Conservation (phyloP, 2,888 invertebrate genomes). For the Temnothorax rugatulus region DNA sequence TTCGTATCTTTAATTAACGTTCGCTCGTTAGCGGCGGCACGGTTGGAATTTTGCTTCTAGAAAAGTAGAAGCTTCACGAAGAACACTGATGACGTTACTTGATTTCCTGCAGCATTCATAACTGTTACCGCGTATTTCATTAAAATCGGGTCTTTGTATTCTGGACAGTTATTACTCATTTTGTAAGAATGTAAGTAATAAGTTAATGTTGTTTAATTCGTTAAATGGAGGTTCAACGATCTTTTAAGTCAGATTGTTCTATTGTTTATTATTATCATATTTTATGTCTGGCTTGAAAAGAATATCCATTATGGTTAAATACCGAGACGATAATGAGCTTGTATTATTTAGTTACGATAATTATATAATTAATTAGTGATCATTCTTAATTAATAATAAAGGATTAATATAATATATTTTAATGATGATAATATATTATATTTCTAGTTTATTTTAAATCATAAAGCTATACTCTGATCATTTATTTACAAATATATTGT, state of each 20-base stretch:
- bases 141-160: conserved; percentile 25
- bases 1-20: conserved; percentile 46
- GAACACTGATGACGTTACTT: conserved; percentile 15
- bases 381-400: conserved; percentile 13
- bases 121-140: conserved; percentile 25
- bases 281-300: background rate
- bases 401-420: background rate
- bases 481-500: background rate
- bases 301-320: background rate
- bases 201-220: background rate
- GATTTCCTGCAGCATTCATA: conserved; percentile 22
- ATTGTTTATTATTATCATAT: background rate
- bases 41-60: background rate
- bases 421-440: background rate
- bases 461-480: background rate
- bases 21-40: conserved; percentile 27
- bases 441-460: background rate
- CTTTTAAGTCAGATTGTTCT: background rate
- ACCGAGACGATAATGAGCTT: background rate
- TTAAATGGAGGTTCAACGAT: conserved; percentile 21
- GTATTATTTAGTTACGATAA: background rate
- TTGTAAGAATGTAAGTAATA: background rate
- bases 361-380: background rate
- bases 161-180: conserved; percentile 7
- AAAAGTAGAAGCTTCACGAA: conserved; percentile 19